Conservation (phyloP, 2,797 vertebrate genomes). For the Orestias chungarensis region DNA sequence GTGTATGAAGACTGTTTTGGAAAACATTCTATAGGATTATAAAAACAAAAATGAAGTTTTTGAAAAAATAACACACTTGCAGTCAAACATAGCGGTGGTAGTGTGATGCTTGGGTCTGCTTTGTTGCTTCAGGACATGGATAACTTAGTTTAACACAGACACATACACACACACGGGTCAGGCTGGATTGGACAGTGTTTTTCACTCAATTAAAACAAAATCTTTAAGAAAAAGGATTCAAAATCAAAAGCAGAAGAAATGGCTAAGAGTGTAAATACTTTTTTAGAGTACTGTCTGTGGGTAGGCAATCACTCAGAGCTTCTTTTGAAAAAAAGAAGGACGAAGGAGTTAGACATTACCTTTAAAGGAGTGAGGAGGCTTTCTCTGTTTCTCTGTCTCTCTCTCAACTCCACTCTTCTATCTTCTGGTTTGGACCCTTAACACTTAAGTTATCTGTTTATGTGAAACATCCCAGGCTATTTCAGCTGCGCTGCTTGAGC, state of each 20-base stretch:
- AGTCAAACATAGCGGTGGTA: too few species aligned
- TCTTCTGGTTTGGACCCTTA: constrained; percentile 55
- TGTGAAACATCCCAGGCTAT: constrained; percentile 66
- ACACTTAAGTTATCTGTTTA: constrained; percentile 63
- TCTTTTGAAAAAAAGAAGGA: constrained; percentile 58
- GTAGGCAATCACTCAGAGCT: constrained; percentile 60
- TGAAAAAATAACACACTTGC: too few species aligned
- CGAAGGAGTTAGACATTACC: constrained; percentile 68
- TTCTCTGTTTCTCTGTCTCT: constrained; percentile 7
- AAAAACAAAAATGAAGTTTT: too few species aligned
- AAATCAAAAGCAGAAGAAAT: neutral
- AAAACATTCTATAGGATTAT: too few species aligned
- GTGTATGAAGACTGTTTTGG: too few species aligned
- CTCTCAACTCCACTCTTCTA: constrained; percentile 21
- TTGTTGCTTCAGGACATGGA: too few species aligned
- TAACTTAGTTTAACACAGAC: too few species aligned
- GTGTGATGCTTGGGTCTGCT: too few species aligned
- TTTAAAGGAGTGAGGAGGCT: constrained; percentile 64
- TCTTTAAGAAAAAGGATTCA: neutral
- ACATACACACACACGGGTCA: too few species aligned
- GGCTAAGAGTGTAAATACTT: neutral
- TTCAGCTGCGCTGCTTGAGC: constrained; percentile 50
- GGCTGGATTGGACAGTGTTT: neutral
- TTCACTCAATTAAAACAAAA: neutral
- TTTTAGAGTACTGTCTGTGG: neutral